phyloP scores from a whole-genome alignment of 2,797 vertebrate genomes.

The Halcyon leucocephala region DNA sequence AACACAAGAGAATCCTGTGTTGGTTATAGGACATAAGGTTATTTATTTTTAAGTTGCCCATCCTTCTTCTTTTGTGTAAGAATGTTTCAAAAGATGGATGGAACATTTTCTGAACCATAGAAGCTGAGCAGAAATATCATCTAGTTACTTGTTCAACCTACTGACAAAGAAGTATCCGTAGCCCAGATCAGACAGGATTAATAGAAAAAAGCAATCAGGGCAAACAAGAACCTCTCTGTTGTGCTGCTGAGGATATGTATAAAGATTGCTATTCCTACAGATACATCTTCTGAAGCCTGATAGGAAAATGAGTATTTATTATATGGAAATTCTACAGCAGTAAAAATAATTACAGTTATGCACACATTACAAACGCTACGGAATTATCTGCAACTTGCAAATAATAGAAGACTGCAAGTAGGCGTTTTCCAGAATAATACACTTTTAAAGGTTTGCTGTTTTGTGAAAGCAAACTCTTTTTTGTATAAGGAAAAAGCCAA shows the following conservation, averaged over 20 bases:
- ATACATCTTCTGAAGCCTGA: background rate
- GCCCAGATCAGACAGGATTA: background rate
- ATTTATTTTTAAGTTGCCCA: background rate
- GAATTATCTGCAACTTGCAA: background rate
- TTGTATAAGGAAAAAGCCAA: background rate
- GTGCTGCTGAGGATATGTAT: background rate
- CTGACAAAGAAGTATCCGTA: background rate
- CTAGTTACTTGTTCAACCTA: background rate
- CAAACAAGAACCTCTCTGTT: background rate
- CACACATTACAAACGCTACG: background rate
- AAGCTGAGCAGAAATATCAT: background rate
- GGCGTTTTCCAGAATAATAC: background rate
- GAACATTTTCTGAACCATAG: background rate
- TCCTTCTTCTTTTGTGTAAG: background rate
- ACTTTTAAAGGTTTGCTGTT: background rate
- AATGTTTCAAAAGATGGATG: background rate
- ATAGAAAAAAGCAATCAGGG: background rate
- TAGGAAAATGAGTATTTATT: background rate
- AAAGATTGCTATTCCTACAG: background rate
- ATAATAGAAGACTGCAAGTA: background rate
- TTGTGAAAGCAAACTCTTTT: background rate
- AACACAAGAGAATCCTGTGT: rapidly evolving
- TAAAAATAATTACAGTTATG: background rate
- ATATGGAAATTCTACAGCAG: background rate
- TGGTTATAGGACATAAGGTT: background rate